Conservation (phyloP, 2,888 invertebrate species). For the Cerastis leucographa region DNA sequence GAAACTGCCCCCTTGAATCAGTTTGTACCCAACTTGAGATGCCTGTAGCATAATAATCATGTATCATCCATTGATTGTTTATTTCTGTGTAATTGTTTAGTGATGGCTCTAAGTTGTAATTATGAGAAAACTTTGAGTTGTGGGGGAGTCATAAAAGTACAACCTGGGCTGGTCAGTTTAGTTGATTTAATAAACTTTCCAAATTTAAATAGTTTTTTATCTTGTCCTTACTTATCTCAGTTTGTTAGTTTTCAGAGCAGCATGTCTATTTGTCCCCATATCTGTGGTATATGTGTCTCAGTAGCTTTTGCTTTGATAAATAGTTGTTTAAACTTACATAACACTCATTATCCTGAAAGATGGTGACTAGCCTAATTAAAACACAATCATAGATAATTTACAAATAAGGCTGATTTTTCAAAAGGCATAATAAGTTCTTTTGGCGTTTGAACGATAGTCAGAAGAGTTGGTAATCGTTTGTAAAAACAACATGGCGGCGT, state of each 20-base stretch:
- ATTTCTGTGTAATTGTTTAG: slow-evolving; percentile 8
- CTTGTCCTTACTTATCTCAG: not conserved
- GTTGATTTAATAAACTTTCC: not conserved
- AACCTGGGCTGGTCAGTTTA: not conserved
- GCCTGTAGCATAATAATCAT: slow-evolving; percentile 19
- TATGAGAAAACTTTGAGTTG: not conserved
- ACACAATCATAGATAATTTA: not conserved
- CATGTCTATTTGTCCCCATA: not conserved
- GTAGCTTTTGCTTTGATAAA: not conserved
- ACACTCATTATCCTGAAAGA: not conserved
- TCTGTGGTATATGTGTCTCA: not conserved
- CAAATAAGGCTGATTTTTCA: not conserved
- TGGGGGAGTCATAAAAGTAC: not conserved
- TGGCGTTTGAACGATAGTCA: not conserved
- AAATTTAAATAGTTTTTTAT: not conserved
- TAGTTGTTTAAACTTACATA: not conserved
- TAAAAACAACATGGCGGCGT: not conserved
- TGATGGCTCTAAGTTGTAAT: not conserved
- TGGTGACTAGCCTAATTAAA: not conserved
- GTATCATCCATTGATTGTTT: not conserved
- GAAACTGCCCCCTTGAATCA: slow-evolving; percentile 9
- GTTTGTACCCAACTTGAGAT: not conserved
- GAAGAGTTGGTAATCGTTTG: not conserved
- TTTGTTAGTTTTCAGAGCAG: not conserved
- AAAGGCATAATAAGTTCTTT: not conserved